Evolutionary conservation across 2,888 invertebrate genomes (phyloP), one percentile per base, ranked within the genome.

Genomic region (Prosopocoilus inquinatus): DNA sequence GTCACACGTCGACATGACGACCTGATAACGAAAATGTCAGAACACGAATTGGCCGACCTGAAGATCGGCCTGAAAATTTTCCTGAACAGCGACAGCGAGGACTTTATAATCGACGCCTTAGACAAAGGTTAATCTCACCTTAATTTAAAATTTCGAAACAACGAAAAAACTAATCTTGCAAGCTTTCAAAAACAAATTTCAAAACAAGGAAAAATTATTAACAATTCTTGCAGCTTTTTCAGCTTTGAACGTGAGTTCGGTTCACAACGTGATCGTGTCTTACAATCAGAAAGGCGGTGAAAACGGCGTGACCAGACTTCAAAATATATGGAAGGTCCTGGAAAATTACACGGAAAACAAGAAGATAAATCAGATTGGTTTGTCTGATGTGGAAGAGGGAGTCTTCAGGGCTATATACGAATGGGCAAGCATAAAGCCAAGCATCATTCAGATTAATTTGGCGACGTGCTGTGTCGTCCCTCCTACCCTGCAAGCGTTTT

Each of bases 401-500:
- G 84, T 88, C 12, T 87, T 97, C 36, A 83, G 88, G 32, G 81
- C 86, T 52, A 78, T 96, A 1, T 88, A 91, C 76, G 83, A 84
- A 44, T 87, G 87, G 84, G 88, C 92, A 0, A 81, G 81, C 73
- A 83, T 93, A 9, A 89, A 91, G 70, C 96, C 96, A 2, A 83
- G 85, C 59, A 93, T 94, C 54, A 90, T 95, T 52, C 96, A 97
- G 80, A 94, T 97, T 57, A 96, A 94, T 79, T 80, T 96, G 52
- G 88, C 91, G 1, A 89, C 91, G 9, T 96, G 96, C 74, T 96
- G 96, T 79, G 91, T 95, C 2, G 96, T 98, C 51, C 96, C 97
- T 15, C 90, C 93, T 1, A 86, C 91, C 2, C 81, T 98, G 62
- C 90, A 93, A 75, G 85, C 87, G 61, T 98, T 93, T 79, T 94